Evolutionary conservation across 1,140 invertebrate species (phyloP).

Genomic region (Dryas iulia): DNA sequence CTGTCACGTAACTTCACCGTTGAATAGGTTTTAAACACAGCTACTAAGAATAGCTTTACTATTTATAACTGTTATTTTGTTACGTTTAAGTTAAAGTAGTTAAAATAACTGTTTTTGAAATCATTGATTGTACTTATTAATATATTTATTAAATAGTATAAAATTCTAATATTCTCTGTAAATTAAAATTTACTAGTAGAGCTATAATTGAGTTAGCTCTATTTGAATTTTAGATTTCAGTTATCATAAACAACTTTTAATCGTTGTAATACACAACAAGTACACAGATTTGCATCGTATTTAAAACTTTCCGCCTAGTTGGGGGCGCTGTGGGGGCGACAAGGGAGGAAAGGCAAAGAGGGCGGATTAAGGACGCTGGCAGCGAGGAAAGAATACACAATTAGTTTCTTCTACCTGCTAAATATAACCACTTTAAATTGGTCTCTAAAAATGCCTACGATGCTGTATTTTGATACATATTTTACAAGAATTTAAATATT

Average conservation of each 20-base stretch:
- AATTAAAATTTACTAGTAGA: no score
- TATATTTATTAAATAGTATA: not conserved
- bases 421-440: slow-evolving; percentile 60
- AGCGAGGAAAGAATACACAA: slow-evolving; percentile 80
- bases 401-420: slow-evolving; percentile 75
- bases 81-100: slow-evolving; percentile 11
- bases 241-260: slow-evolving; percentile 38
- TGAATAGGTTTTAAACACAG: not conserved
- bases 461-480: slow-evolving; percentile 29
- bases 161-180: not conserved
- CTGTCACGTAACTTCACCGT: not conserved
- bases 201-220: no score
- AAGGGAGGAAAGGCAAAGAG: slow-evolving; percentile 52
- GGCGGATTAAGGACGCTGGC: slow-evolving; percentile 74
- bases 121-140: not conserved
- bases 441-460: slow-evolving; percentile 38
- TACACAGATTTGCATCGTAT: slow-evolving; percentile 49
- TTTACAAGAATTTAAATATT: slow-evolving; percentile 36
- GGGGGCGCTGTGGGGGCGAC: slow-evolving; percentile 43
- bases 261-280: slow-evolving; percentile 34
- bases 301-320: slow-evolving; percentile 75
- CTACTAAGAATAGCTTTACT: not conserved
- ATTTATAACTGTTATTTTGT: slow-evolving; percentile 21
- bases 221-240: not conserved
- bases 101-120: not conserved